Conservation (phyloP, 2,797 vertebrate species). For the Darevskia mixta region DNA sequence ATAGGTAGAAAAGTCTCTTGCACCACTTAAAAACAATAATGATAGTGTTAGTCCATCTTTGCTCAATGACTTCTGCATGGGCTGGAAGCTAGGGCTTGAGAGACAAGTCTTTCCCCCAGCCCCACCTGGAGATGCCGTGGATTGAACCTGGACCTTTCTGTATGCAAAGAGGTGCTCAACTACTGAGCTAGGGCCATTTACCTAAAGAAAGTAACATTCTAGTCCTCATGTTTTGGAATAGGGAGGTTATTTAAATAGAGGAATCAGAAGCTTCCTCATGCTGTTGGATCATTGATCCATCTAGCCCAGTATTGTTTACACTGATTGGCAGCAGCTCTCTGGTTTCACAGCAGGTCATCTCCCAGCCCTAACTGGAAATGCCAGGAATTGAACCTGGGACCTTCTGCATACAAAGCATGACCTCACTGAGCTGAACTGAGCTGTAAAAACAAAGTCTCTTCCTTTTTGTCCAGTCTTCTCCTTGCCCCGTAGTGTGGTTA, state of each 20-base stretch:
- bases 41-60: too few species aligned
- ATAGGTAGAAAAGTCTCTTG: background rate
- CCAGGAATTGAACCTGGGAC: background rate
- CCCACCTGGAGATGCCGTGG: background rate
- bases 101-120: background rate
- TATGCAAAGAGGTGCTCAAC: too few species aligned
- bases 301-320: background rate
- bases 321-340: background rate
- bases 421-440: background rate
- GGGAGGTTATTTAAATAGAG: background rate
- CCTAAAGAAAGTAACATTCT: too few species aligned
- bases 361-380: background rate
- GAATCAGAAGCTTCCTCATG: background rate
- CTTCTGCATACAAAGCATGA: background rate
- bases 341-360: background rate
- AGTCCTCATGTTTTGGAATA: too few species aligned
- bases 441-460: background rate
- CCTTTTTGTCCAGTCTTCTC: background rate
- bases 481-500: background rate
- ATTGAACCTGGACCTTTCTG: too few species aligned
- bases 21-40: background rate
- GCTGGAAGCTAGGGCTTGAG: background rate
- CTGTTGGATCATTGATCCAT: background rate
- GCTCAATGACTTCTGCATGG: background rate
- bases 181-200: too few species aligned